These are phyloP conservation scores for Lasaia peninsularis DNA, from an alignment of 1,140 invertebrate species.

Conservation along the genomic window DNA sequence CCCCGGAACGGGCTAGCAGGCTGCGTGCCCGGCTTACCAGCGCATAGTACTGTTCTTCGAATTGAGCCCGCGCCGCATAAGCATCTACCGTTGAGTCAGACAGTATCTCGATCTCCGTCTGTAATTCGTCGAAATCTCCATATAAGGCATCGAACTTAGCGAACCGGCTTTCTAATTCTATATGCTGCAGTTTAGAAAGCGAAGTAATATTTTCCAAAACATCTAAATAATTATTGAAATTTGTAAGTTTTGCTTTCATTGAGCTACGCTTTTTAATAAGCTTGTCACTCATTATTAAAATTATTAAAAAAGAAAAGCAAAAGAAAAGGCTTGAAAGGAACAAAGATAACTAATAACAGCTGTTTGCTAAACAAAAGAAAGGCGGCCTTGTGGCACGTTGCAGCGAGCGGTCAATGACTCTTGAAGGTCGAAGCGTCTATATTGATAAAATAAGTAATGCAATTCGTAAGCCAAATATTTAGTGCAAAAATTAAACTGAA, in stretches of 20 bases:
- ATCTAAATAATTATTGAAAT: conserved; percentile 12
- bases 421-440: too few relatives aligned
- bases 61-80: conserved; percentile 13
- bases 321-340: too few relatives aligned
- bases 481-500: too few relatives aligned
- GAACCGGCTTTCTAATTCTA: conserved; percentile 23
- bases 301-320: too few relatives aligned
- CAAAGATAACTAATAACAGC: too few relatives aligned
- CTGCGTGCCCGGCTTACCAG: conserved; percentile 13
- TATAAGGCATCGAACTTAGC: conserved; percentile 24
- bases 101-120: conserved; percentile 24
- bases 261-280: conserved; percentile 15
- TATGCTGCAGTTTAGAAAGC: conserved; percentile 15
- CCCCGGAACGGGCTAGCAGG: conserved; percentile 1
- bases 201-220: background rate
- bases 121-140: conserved; percentile 22
- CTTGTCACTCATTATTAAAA: conserved; percentile 3
- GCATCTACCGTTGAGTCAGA: conserved; percentile 16
- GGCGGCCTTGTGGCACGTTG: too few relatives aligned
- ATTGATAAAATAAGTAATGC: too few relatives aligned
- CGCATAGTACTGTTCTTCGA: conserved; percentile 17
- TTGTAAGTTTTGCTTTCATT: conserved; percentile 11
- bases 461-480: too few relatives aligned
- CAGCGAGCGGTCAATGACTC: too few relatives aligned
- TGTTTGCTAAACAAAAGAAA: too few relatives aligned